A percentile compares a stretch with the other conserved stretches of the same genome.
Evolutionary conservation across 2,888 invertebrate genomes (phyloP).

Genomic region (Rambutsinella grinnellia): DNA sequence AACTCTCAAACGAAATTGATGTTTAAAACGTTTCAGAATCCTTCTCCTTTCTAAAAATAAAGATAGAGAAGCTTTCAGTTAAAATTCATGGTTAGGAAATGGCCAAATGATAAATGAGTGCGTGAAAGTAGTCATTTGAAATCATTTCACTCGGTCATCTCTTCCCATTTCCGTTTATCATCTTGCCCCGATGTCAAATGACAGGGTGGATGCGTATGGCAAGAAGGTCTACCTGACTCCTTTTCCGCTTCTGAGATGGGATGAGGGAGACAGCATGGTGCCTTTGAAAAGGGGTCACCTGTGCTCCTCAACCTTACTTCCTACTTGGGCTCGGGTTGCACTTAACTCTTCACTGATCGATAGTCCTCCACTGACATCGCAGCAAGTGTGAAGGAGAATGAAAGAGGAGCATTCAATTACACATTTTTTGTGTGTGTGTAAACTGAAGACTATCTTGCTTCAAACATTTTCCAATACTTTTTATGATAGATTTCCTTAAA

Average conservation of each 20-base stretch:
- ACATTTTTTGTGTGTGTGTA: neutral
- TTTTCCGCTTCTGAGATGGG: conserved; percentile 13
- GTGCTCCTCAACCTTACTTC: conserved; percentile 62
- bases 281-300: conserved; percentile 61
- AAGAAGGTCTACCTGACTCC: conserved; percentile 32
- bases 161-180: too few relatives aligned
- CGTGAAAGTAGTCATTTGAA: too few relatives aligned
- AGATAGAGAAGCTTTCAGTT: too few relatives aligned
- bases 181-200: neutral
- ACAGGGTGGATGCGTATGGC: conserved; percentile 34
- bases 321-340: conserved; percentile 53
- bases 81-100: too few relatives aligned
- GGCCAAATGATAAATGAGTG: too few relatives aligned
- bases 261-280: conserved; percentile 62
- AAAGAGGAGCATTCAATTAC: conserved; percentile 33
- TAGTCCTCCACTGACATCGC: too few relatives aligned
- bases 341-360: too few relatives aligned
- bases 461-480: neutral
- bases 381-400: neutral
- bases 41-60: too few relatives aligned
- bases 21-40: too few relatives aligned
- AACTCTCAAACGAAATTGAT: neutral
- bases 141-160: too few relatives aligned
- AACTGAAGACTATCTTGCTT: conserved; percentile 19
- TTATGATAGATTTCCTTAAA: conserved; percentile 36